A percentile compares a stretch with the other conserved stretches of the same genome.
phyloP scores from a whole-genome alignment of 35 echinoderm and acorn worm genomes.

The Anneissia japonica region DNA sequence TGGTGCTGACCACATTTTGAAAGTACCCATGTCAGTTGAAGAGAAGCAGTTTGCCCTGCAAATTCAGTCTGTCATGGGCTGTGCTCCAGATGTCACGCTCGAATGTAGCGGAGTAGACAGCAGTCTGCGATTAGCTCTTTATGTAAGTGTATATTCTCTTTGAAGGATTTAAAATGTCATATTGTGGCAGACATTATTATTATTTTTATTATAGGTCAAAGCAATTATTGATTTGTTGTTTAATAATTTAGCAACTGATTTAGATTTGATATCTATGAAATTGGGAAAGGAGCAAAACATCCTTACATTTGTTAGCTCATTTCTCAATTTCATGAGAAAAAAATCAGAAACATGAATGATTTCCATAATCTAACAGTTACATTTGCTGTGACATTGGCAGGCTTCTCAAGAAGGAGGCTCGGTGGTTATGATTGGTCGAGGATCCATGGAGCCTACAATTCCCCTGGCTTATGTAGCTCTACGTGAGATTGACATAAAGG shows the following conservation, averaged over 20 bases:
- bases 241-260: no score
- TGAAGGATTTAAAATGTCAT: no score
- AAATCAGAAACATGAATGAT: background rate
- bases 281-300: no score
- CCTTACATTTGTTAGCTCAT: no score
- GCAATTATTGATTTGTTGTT: no score
- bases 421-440: conserved; percentile 41
- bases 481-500: conserved; percentile 52
- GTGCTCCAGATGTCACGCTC: conserved; percentile 46
- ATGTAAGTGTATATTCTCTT: no score
- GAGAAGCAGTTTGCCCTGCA: conserved; percentile 13
- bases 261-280: no score
- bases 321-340: no score
- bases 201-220: no score
- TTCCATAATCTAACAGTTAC: background rate
- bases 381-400: conserved; percentile 7
- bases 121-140: conserved; percentile 20
- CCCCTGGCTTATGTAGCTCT: conserved; percentile 32
- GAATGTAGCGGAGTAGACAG: conserved; percentile 68
- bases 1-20: conserved; percentile 42
- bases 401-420: conserved; percentile 39
- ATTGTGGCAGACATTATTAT: no score
- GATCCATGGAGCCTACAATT: conserved; percentile 19
- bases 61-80: conserved; percentile 5
- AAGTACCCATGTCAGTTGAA: conserved; percentile 16